Evolutionary conservation across 2,113 vertebrate species (phyloP).

Genomic region (Plotosus lineatus): DNA sequence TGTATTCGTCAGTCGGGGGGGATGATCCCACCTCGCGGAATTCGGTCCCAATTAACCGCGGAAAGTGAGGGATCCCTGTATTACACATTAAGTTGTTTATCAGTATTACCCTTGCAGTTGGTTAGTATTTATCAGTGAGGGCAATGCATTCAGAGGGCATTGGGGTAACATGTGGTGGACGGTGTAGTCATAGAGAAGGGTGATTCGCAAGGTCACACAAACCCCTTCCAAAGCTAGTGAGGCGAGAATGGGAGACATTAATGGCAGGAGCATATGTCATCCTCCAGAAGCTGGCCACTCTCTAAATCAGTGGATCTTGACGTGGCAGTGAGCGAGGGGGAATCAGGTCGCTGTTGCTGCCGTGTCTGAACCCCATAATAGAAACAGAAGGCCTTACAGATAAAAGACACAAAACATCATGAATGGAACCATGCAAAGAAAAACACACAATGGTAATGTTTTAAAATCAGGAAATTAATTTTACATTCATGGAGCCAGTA

Average conservation of each 20-base stretch:
- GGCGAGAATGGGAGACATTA: conserved; percentile 69
- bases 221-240: conserved; percentile 72
- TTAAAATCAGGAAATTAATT: background rate
- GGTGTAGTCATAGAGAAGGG: conserved; percentile 11
- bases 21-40: no score
- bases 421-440: conserved; percentile 50
- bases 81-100: no score
- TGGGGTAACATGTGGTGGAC: conserved; percentile 10
- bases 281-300: conserved; percentile 88
- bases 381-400: conserved; percentile 93
- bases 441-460: background rate
- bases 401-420: conserved; percentile 62
- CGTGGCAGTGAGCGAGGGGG: conserved; percentile 86
- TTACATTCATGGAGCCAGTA: background rate
- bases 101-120: no score
- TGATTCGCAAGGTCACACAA: conserved; percentile 34
- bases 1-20: no score
- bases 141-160: conserved; percentile 20
- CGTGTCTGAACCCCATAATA: conserved; percentile 87
- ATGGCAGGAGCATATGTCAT: conserved; percentile 74
- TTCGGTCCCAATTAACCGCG: no score
- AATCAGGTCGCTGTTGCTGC: conserved; percentile 81
- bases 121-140: conserved; percentile 34
- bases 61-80: no score
- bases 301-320: conserved; percentile 93